Evolutionary conservation across 2,797 vertebrate genomes (phyloP).

Genomic region (Octomys mimax): DNA sequence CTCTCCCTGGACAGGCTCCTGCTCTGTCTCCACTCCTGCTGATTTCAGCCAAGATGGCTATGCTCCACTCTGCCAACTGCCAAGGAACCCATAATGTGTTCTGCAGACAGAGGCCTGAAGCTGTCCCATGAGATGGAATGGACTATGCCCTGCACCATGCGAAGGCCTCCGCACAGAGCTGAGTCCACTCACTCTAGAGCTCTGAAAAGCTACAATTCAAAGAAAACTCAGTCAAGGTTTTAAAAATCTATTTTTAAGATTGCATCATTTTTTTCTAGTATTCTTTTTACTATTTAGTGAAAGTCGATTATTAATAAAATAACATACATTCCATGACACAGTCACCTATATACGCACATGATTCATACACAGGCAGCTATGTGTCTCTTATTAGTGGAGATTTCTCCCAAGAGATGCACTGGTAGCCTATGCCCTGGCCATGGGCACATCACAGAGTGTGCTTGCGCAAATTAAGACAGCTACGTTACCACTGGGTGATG

Average conservation of each 20-base stretch:
- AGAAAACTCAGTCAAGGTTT: neutral
- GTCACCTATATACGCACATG: neutral
- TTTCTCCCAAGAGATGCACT: neutral
- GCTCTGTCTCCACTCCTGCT: too few species aligned
- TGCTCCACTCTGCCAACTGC: accelerated
- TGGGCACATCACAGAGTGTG: neutral
- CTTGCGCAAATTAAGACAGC: too few species aligned
- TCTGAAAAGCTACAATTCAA: neutral
- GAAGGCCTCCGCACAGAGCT: accelerated
- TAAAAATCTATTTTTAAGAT: neutral
- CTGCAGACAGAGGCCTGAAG: accelerated
- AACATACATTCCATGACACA: neutral
- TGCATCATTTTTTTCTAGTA: neutral
- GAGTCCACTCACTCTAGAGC: neutral
- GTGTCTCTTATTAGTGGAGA: too few species aligned
- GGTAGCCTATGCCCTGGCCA: too few species aligned
- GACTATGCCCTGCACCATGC: accelerated
- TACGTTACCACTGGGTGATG: accelerated
- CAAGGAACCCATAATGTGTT: accelerated
- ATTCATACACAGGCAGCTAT: neutral
- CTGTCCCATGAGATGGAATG: accelerated
- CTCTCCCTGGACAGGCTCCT: too few species aligned
- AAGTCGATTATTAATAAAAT: neutral
- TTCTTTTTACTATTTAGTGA: neutral
- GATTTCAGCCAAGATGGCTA: accelerated